phyloP scores from a whole-genome alignment of 2,113 vertebrate species.

The Enhydra lutris region DNA sequence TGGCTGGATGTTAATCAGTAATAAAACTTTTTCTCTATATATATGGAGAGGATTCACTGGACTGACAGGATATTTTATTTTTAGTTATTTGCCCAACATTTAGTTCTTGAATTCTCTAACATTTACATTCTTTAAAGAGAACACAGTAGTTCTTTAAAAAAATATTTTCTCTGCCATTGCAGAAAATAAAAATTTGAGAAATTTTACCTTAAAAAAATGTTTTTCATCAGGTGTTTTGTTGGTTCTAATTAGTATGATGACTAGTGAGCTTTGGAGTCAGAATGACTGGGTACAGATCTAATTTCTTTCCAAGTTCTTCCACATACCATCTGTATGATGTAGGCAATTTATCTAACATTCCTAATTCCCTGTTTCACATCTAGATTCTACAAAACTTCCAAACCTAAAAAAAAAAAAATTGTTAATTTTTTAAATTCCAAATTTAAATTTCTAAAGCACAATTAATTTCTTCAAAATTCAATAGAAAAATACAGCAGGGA shows the following conservation, averaged over 20 bases:
- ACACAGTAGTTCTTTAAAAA: neutral
- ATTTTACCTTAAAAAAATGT: neutral
- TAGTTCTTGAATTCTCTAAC: neutral
- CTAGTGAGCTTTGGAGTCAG: neutral
- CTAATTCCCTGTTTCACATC: slow-evolving; percentile 19
- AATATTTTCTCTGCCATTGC: neutral
- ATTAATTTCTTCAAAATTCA: slow-evolving; percentile 21
- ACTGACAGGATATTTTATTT: neutral
- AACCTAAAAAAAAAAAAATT: neutral
- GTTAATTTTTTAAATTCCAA: neutral
- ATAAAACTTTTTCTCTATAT: neutral
- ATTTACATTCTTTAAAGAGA: neutral
- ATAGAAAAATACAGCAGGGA: neutral
- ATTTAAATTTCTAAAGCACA: neutral
- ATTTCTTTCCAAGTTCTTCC: slow-evolving; percentile 34
- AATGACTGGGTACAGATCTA: neutral
- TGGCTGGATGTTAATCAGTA: neutral
- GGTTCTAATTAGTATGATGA: neutral
- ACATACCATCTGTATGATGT: neutral
- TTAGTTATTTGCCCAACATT: neutral
- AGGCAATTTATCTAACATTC: slow-evolving; percentile 23
- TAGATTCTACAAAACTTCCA: neutral
- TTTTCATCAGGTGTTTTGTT: neutral
- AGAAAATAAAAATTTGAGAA: neutral
- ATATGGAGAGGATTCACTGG: neutral